These are phyloP conservation scores for Lamproptera curius DNA, from an alignment of 2,888 invertebrate genomes.

Conservation along the genomic window DNA sequence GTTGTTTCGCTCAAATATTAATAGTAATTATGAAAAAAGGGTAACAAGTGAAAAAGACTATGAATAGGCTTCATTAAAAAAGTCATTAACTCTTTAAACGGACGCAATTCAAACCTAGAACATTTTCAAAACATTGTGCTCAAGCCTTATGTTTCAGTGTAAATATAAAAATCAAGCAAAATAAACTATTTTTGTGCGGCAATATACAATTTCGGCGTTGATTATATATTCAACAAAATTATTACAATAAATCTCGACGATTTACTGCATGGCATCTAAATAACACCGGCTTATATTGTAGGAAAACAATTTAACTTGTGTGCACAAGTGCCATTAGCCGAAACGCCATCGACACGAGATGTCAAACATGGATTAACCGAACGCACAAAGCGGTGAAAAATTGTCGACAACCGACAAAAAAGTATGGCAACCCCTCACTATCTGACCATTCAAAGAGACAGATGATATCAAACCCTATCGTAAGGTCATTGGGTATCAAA, in stretches of 20 bases:
- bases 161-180: no score
- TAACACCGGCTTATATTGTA: neutral
- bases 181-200: no score
- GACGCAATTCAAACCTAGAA: no score
- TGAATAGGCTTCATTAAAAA: no score
- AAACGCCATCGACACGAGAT: constrained; percentile 58
- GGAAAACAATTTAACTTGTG: constrained; percentile 17
- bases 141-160: no score
- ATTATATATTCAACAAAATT: no score
- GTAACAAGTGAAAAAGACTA: no score
- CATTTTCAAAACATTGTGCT: no score
- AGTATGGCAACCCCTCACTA: constrained; percentile 49
- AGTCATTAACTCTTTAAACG: no score
- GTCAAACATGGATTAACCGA: constrained; percentile 73
- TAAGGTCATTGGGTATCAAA: constrained; percentile 21
- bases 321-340: constrained; percentile 59
- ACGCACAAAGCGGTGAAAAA: constrained; percentile 69
- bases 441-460: constrained; percentile 22
- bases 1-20: no score
- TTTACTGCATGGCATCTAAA: constrained; percentile 4
- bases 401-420: constrained; percentile 56
- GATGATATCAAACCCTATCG: constrained; percentile 31
- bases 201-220: no score
- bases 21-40: no score
- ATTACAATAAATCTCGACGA: neutral